Evolutionary conservation across 2,797 vertebrate genomes (phyloP), one percentile per base, ranked within the genome.

Genomic region (Enteromius viviparus): DNA sequence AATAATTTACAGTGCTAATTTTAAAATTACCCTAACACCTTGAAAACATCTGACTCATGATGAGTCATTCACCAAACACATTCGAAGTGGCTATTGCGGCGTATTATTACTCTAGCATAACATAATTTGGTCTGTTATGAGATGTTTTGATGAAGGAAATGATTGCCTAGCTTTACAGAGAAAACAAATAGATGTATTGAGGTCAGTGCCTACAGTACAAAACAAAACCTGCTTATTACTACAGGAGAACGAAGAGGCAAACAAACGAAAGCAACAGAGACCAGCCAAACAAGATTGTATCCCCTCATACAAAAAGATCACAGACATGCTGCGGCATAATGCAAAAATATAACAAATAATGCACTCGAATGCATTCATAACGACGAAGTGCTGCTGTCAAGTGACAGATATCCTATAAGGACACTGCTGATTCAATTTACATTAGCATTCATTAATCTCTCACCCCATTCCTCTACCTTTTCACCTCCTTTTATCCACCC

Each of bases 121-220:
- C 49, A 66, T 37, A 37, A 37, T 76, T 55, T 68, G 5, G 60
- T 82, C n/a, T 66, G 45, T 71, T 58, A 23, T 51, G 12, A 65
- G 34, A 70, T 71, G 58, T 77, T 53, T 79, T 83, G 32, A 86
- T 75, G 32, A 74, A 65, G 37, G 21, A 71, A 71, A 49, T 79
- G 60, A 65, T 55, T 55, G 40, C 47, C 70, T 66, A 40, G 77
- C 60, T 55, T 58, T 74, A 64, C 40, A 29, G 34, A 58, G 71
- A 53, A n/a, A 76, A 53, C 34, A 79, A 84, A 76, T 76, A 66
- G 85, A 89, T 91, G 89, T 91, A 94, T 92, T 93, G 92, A 93
- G 93, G 93, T 94, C 92, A 93, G 89, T 88, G 89, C 91, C 90
- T 90, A 92, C 90, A 91, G 89, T 90, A 92, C 90, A 92, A 91